These are phyloP conservation scores for Drosophila gaucha DNA, from an alignment of 2,888 invertebrate genomes.

Conservation along the genomic window DNA sequence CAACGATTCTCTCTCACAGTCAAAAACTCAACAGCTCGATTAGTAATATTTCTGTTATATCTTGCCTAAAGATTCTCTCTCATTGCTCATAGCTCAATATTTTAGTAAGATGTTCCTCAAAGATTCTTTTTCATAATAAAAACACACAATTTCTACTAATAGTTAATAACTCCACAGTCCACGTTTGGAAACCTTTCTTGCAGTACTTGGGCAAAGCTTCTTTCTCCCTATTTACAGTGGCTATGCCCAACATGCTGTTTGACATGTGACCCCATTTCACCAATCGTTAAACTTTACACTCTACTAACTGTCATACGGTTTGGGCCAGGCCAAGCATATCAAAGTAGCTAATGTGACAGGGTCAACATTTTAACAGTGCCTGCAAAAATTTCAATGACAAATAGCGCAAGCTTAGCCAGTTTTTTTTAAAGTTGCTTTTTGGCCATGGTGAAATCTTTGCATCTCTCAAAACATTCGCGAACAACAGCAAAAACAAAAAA, in stretches of 20 bases:
- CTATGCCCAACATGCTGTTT: slow-evolving; percentile 15
- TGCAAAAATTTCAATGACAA: slow-evolving; percentile 59
- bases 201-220: neutral
- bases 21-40: too few species aligned
- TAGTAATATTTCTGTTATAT: too few species aligned
- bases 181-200: neutral
- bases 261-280: slow-evolving; percentile 71
- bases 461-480: slow-evolving; percentile 18
- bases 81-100: too few species aligned
- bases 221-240: neutral
- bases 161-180: too few species aligned
- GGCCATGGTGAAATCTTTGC: slow-evolving; percentile 69
- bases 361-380: slow-evolving; percentile 49
- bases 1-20: too few species aligned
- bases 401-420: slow-evolving; percentile 24
- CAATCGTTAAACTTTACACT: slow-evolving; percentile 80
- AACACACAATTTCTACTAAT: too few species aligned
- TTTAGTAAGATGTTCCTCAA: too few species aligned
- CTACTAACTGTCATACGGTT: slow-evolving; percentile 65
- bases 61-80: too few species aligned
- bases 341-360: slow-evolving; percentile 66
- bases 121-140: too few species aligned
- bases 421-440: slow-evolving; percentile 29
- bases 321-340: slow-evolving; percentile 59
- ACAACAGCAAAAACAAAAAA: neutral